These are phyloP conservation scores for Sebastes trivittatus DNA, from an alignment of 2,797 vertebrate species.

Conservation along the genomic window DNA sequence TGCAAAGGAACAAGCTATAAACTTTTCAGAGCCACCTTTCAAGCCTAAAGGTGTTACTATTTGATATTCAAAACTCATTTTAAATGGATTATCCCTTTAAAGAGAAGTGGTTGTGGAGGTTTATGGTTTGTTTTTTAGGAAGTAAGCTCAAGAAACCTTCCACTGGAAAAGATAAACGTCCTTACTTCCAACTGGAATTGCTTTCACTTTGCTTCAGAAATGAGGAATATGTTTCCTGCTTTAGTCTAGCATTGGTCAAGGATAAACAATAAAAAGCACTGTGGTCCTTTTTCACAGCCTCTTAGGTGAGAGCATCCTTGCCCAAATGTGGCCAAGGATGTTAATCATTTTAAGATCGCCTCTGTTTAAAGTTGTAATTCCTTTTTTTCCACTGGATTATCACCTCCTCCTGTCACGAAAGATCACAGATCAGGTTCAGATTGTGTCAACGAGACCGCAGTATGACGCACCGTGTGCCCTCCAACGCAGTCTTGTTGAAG, in stretches of 20 bases:
- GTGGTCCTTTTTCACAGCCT: background rate
- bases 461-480: conserved; percentile 34
- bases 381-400: conserved; percentile 35
- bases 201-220: background rate
- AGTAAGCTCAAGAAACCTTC: background rate
- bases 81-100: background rate
- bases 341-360: background rate
- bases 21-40: background rate
- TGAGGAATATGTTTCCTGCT: background rate
- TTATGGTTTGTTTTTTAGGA: background rate
- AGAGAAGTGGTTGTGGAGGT: background rate
- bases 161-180: background rate
- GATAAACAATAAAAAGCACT: background rate
- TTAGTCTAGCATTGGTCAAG: background rate
- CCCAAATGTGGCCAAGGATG: background rate
- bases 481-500: conserved; percentile 33
- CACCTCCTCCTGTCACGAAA: conserved; percentile 37
- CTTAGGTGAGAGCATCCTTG: background rate
- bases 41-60: background rate
- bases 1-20: background rate
- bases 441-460: conserved; percentile 34
- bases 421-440: conserved; percentile 55
- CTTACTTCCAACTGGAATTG: background rate
- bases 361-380: conserved; percentile 28
- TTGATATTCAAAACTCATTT: background rate